Conservation (phyloP, 2,797 vertebrate genomes). For the Thalassophryne amazonica region DNA sequence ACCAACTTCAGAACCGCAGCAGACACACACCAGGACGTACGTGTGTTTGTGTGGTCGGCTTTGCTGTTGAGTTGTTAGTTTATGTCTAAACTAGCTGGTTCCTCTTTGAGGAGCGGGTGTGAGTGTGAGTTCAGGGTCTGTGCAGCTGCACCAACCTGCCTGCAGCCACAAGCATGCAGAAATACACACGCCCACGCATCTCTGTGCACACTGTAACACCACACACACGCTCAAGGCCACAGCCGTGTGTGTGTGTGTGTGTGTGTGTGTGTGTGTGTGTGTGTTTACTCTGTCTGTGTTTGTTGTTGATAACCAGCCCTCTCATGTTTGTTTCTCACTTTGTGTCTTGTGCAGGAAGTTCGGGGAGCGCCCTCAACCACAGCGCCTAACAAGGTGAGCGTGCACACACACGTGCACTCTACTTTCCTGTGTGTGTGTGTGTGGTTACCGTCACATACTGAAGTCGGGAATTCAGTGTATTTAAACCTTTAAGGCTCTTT, state of each 20-base stretch:
- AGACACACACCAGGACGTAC: no score
- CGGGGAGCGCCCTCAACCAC: slow-evolving; percentile 98
- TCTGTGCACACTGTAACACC: slow-evolving; percentile 17
- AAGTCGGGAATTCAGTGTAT: no score
- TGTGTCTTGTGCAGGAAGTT: slow-evolving; percentile 90
- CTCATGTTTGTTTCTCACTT: slow-evolving; percentile 57
- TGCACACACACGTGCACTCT: neutral
- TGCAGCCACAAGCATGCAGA: slow-evolving; percentile 1
- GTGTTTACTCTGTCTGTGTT: slow-evolving; percentile 50
- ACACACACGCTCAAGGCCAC: slow-evolving; percentile 37
- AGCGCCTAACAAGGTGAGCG: slow-evolving; percentile 95
- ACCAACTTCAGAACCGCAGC: no score
- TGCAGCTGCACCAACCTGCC: slow-evolving; percentile 14
- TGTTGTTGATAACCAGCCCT: slow-evolving; percentile 46
- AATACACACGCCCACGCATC: slow-evolving; percentile 7
- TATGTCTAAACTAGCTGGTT: no score
- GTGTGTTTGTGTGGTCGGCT: no score
- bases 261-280: slow-evolving; percentile 9
- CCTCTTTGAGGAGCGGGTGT: neutral
- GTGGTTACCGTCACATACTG: no score
- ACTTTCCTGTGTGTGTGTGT: slow-evolving; percentile 7
- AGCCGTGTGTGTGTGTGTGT: slow-evolving; percentile 18
- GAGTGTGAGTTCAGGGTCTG: slow-evolving; percentile 2
- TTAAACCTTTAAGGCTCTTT: no score
- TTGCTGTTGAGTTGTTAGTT: no score